phyloP scores from a whole-genome alignment of 2,888 invertebrate genomes.

The Epirrhoe alternata region DNA sequence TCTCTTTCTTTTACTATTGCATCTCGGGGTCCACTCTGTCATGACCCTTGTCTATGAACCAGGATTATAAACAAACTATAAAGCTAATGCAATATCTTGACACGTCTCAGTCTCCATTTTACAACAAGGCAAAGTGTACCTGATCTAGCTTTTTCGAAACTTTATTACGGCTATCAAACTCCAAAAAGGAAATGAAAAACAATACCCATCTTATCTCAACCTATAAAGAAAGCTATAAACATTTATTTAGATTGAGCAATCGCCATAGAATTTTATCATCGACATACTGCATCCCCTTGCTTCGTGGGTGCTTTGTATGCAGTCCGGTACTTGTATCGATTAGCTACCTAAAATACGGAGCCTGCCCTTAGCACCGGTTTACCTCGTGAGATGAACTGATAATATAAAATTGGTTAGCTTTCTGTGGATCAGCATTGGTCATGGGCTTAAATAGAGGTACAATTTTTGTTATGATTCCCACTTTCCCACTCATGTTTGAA shows the following conservation, averaged over 20 bases:
- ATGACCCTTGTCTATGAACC: too few species aligned
- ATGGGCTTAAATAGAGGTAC: too few species aligned
- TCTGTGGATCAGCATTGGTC: too few species aligned
- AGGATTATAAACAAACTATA: too few species aligned
- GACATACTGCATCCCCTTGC: constrained; percentile 28
- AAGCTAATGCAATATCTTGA: too few species aligned
- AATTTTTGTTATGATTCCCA: too few species aligned
- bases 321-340: constrained; percentile 50
- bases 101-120: too few species aligned
- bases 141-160: background rate
- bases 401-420: too few species aligned
- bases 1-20: too few species aligned
- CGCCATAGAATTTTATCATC: constrained; percentile 39
- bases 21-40: too few species aligned
- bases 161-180: constrained; percentile 12
- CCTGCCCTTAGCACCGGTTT: constrained; percentile 45
- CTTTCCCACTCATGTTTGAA: too few species aligned
- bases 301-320: constrained; percentile 32
- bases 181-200: constrained; percentile 32
- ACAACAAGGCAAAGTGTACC: background rate
- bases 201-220: constrained; percentile 25
- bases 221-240: constrained; percentile 29
- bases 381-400: too few species aligned
- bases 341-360: constrained; percentile 68
- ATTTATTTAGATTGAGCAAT: constrained; percentile 40